Evolutionary conservation across 2,888 invertebrate genomes (phyloP), one percentile per base, ranked within the genome.

Genomic region (Epirrita christyi): DNA sequence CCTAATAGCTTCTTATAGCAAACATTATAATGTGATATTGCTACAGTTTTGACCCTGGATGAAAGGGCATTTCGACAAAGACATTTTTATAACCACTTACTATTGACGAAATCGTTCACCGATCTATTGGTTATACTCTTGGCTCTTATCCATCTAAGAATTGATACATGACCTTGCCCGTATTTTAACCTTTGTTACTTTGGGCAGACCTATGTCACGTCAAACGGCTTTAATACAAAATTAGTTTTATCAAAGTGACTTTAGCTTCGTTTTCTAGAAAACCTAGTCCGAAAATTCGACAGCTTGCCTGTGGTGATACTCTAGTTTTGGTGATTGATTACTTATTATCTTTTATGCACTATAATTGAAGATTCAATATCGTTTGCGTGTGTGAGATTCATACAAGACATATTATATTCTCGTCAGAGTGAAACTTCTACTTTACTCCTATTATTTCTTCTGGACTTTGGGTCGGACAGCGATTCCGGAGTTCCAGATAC

Each of bases 401-500:
- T 21, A 21, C 21, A 32, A 7, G 36, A n/a, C n/a, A n/a, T n/a
- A n/a, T n/a, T n/a, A n/a, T n/a, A n/a, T n/a, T 36, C 11, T 3
- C n/a, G 6, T 11, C 11, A 11, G 11, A 38, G 38, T 14, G 38
- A 38, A 38, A 14, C 38, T 38, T 14, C 8, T 38, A 14, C 14
- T 6, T 11, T 28, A 40, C 13, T 38, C 38, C 15, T 40, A 6
- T n/a, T 29, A 48, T 48, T 38, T 11, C 29, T 48, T 32, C 28
- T 36, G 27, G 14, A 53, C 53, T 50, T 57, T 51, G 59, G 61
- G 59, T 57, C 56, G 45, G 56, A 57, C 61, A 61, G 55, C 58
- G 55, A 57, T 59, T 65, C 47, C 52, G 52, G 54, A 63, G 28
- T 48, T 40, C 48, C 44, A 43, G 65, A 63, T 62, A 67, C 63